Percentiles rank a stretch among this genome's conserved stretches.
Evolutionary conservation across 1,140 invertebrate species (phyloP).

Genomic region (Anastrepha obliqua): DNA sequence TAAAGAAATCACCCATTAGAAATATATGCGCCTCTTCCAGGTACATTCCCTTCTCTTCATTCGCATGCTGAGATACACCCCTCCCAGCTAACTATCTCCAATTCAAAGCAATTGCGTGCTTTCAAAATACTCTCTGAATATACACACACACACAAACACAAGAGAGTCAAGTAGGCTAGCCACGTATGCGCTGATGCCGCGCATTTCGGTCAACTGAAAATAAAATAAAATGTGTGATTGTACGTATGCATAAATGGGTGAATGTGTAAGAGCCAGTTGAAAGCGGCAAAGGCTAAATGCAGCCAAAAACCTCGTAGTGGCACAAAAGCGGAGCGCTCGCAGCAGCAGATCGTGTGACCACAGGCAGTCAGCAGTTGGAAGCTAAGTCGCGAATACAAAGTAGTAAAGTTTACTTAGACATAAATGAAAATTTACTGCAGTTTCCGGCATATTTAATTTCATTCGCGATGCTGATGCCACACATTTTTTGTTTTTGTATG

Average conservation of each 20-base stretch:
- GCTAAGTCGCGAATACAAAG: conserved; percentile 52
- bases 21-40: too few species aligned
- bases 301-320: background rate
- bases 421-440: conserved; percentile 58
- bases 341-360: conserved; percentile 26
- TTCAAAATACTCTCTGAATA: background rate
- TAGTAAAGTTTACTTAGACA: conserved; percentile 56
- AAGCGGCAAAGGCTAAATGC: conserved; percentile 27
- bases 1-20: too few species aligned
- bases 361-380: background rate
- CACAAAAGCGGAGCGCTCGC: background rate
- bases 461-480: background rate
- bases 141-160: background rate
- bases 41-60: too few species aligned
- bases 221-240: background rate
- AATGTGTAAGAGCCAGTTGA: background rate
- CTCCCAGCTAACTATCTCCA: too few species aligned
- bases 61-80: too few species aligned
- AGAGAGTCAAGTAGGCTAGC: background rate
- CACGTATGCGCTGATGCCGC: background rate
- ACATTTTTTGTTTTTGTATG: background rate
- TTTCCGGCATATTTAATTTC: conserved; percentile 54
- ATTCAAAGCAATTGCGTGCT: too few species aligned
- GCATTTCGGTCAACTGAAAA: background rate
- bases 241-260: background rate